Evolutionary conservation across 2,113 vertebrate genomes (phyloP).

Genomic region (Entelurus aequoreus): DNA sequence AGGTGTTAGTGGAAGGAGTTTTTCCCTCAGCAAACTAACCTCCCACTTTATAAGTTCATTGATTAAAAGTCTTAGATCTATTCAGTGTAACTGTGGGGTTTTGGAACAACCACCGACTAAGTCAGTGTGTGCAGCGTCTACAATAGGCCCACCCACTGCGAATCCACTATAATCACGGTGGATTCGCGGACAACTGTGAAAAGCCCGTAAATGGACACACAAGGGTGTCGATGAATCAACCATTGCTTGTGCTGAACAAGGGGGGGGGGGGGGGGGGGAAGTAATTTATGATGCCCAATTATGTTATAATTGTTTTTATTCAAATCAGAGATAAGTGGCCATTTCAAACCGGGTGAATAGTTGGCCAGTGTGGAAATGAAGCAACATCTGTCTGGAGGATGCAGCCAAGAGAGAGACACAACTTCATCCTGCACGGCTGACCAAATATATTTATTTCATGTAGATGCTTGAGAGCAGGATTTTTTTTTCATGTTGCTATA

Average conservation of each 20-base stretch:
- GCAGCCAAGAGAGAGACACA: slow-evolving; percentile 1
- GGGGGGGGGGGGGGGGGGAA: neutral
- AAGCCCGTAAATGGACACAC: slow-evolving; percentile 44
- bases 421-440: slow-evolving; percentile 25
- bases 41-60: neutral
- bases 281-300: slow-evolving; percentile 67
- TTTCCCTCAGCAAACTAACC: too few species aligned
- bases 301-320: slow-evolving; percentile 69
- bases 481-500: slow-evolving; percentile 32
- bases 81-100: slow-evolving; percentile 13
- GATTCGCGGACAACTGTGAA: slow-evolving; percentile 14
- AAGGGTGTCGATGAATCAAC: slow-evolving; percentile 47
- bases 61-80: neutral
- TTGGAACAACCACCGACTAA: slow-evolving; percentile 32
- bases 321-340: slow-evolving; percentile 53
- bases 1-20: too few species aligned
- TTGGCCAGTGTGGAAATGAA: slow-evolving; percentile 39
- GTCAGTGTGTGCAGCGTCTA: slow-evolving; percentile 6
- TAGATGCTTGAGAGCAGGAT: slow-evolving; percentile 15
- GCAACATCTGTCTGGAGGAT: slow-evolving; percentile 43
- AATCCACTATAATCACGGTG: slow-evolving; percentile 24
- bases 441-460: slow-evolving; percentile 27
- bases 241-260: slow-evolving; percentile 32
- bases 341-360: slow-evolving; percentile 12
- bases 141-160: slow-evolving; percentile 21